phyloP scores from a whole-genome alignment of 2,113 vertebrate species.

The Cairina moschata region DNA sequence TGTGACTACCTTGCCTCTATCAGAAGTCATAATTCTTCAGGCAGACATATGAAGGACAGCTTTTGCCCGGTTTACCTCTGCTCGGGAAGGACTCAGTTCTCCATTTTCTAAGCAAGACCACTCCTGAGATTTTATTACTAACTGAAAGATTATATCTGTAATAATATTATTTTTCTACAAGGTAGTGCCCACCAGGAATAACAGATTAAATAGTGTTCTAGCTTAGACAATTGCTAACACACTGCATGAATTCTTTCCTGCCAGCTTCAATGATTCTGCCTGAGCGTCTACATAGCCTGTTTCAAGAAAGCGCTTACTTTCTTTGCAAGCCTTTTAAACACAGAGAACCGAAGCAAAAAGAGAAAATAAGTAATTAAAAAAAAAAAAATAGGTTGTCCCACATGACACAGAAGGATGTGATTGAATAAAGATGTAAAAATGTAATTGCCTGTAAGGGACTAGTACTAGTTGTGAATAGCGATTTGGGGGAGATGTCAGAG shows the following conservation, averaged over 20 bases:
- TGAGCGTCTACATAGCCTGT: neutral
- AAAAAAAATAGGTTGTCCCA: neutral
- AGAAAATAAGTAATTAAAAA: neutral
- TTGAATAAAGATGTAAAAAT: neutral
- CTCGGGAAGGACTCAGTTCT: neutral
- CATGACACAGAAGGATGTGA: neutral
- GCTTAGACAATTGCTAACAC: neutral
- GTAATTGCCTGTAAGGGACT: neutral
- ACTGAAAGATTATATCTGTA: slow-evolving; percentile 26
- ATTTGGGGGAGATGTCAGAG: neutral
- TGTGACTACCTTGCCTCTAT: neutral
- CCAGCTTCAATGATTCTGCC: slow-evolving; percentile 1
- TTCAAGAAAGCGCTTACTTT: neutral
- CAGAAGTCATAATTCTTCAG: slow-evolving; percentile 5
- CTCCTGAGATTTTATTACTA: slow-evolving; percentile 22
- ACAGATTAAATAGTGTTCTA: slow-evolving; percentile 22
- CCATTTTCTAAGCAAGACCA: neutral
- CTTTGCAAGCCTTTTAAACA: neutral
- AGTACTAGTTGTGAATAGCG: neutral
- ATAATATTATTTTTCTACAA: slow-evolving; percentile 43
- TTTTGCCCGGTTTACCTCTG: neutral
- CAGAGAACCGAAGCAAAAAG: neutral
- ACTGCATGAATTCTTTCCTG: neutral
- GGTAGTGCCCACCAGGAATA: slow-evolving; percentile 39
- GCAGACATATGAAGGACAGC: neutral